phyloP scores from a whole-genome alignment of 30 jellyfish, hydroid and myxozoan genomes.

The Cassiopea andromeda region DNA sequence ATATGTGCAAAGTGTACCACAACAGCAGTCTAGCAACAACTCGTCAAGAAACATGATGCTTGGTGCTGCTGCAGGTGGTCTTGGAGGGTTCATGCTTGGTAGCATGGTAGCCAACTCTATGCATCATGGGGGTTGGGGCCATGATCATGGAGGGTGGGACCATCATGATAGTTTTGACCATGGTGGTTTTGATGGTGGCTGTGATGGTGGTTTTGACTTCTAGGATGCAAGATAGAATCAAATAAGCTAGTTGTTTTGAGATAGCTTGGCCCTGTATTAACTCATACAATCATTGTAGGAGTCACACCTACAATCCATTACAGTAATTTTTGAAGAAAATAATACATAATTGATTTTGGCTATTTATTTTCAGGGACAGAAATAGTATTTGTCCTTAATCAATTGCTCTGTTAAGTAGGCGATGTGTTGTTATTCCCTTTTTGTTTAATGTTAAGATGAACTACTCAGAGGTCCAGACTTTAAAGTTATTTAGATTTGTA shows the following conservation, averaged over 20 bases:
- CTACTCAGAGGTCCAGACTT: no score
- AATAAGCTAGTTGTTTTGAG: background rate
- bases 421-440: no score
- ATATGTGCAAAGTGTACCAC: conserved; percentile 82
- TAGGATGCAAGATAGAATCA: background rate
- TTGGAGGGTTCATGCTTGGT: conserved; percentile 92
- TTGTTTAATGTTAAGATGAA: no score
- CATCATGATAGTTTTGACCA: conserved; percentile 79
- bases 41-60: conserved; percentile 87
- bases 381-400: no score
- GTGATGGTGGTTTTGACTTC: conserved; percentile 65
- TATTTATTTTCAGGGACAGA: no score
- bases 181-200: conserved; percentile 74
- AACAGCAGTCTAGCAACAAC: conserved; percentile 79
- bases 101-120: conserved; percentile 71
- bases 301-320: no score
- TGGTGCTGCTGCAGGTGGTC: conserved; percentile 97
- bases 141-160: conserved; percentile 75
- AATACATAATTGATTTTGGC: no score
- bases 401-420: no score
- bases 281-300: no score
- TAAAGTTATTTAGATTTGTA: no score
- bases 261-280: no score
- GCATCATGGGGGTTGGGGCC: conserved; percentile 76
- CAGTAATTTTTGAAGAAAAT: no score